Evolutionary conservation across 2,797 vertebrate species (phyloP).

Genomic region (Botia kubotai): DNA sequence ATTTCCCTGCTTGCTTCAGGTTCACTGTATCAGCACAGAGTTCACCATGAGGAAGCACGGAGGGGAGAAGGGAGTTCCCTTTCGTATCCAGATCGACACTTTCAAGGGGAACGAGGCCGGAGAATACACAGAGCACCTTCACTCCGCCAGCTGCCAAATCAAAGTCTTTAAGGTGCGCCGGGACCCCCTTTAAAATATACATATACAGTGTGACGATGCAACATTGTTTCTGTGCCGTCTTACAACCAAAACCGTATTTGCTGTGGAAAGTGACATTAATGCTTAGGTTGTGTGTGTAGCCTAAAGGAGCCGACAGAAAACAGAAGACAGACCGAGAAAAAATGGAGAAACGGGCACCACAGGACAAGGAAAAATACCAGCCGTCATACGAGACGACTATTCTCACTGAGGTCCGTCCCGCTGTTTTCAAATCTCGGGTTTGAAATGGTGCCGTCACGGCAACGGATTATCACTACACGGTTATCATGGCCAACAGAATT

Average conservation of each 20-base stretch:
- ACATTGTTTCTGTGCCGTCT: not conserved
- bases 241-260: not conserved
- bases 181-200: not conserved
- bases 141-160: constrained; percentile 97
- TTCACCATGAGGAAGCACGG: constrained; percentile 97
- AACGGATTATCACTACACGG: no score
- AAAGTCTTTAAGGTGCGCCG: constrained; percentile 95
- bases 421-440: not conserved
- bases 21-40: constrained; percentile 97
- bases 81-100: constrained; percentile 94
- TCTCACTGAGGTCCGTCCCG: constrained; percentile 71
- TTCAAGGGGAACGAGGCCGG: constrained; percentile 90
- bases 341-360: constrained; percentile 84
- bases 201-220: no score
- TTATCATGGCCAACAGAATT: no score
- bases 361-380: constrained; percentile 86
- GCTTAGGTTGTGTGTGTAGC: constrained; percentile 68
- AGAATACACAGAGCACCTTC: constrained; percentile 94
- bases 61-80: constrained; percentile 95
- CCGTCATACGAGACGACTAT: constrained; percentile 82
- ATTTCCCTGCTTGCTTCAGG: constrained; percentile 73
- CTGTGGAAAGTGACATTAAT: not conserved
- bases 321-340: constrained; percentile 88
- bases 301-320: constrained; percentile 86
- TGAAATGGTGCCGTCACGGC: not conserved